Base-by-base conservation (phyloP, 2,113 vertebrate species). In the Coreoperca whiteheadi region DNA sequence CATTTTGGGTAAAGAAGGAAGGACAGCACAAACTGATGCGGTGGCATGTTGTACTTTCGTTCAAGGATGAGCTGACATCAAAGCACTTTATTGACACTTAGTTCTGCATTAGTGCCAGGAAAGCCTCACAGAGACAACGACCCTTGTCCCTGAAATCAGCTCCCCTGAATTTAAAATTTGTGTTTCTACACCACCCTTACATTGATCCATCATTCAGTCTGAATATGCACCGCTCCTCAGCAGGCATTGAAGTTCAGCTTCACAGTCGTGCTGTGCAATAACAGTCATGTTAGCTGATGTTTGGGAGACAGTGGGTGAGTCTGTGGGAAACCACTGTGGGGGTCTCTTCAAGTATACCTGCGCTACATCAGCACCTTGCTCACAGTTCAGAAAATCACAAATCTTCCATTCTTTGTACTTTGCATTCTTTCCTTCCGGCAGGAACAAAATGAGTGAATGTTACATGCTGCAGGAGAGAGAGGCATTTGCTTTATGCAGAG, bases 41-140 rank as follows among this genome's bases (percentile, higher is more conserved):
- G 81, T 41, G 60, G 87, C 86, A 85, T 81, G 43, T 18, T 71
- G 64, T 53, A 50, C 66, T 81, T 82, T 88, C 76, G 83, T 64
- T 82, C 53, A 84, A 87, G 87, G 87, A 90, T 85, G 82, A 92
- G 88, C 88, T 21, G 72, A 90, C 91, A 89, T 92, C 82, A 94
- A 92, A 94, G 90, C 65, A 34, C 25, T 78, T 81, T 81, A 77
- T 74, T 70, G 57, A 87, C 79, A 50, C 41, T 68, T 61, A 67
- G 66, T 67, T 74, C 82, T 51, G 63, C n/a, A 67, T 87, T 79
- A 66, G 68, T 72, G 82, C 79, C 85, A 80, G 77, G 53, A 81
- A 82, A 91, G 85, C 85, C 61, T 87, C 54, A 50, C 34, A 41
- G 70, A 74, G 69, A 81, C 37, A 50, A 53, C 21, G 43, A 67